Evolutionary conservation across 2,797 vertebrate species (phyloP).

Genomic region (Pagetopsis macropterus): DNA sequence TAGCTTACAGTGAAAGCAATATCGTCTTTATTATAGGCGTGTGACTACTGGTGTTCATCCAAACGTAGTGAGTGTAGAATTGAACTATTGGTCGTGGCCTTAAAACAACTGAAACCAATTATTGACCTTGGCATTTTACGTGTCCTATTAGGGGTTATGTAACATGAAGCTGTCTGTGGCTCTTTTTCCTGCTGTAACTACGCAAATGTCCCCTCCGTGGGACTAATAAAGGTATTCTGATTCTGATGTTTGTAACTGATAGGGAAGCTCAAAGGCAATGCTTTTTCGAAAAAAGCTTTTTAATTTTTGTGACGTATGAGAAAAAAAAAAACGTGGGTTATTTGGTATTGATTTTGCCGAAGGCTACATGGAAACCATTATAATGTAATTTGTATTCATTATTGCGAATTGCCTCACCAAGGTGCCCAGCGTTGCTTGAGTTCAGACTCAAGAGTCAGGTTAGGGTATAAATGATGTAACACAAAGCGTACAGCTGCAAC

Average conservation of each 20-base stretch:
- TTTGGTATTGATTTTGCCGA: conserved; percentile 39
- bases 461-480: conserved; percentile 51
- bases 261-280: not conserved
- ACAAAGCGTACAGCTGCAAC: conserved; percentile 36
- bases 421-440: conserved; percentile 8
- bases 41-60: not conserved
- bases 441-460: conserved; percentile 5
- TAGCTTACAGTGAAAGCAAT: conserved; percentile 9
- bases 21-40: conserved; percentile 10
- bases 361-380: conserved; percentile 36
- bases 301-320: conserved; percentile 3
- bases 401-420: conserved; percentile 21
- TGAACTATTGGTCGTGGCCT: not conserved
- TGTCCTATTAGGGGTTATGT: not conserved
- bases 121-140: conserved; percentile 1
- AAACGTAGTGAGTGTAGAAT: not conserved
- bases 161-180: too few relatives aligned
- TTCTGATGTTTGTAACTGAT: conserved; percentile 9
- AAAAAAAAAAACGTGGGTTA: not conserved
- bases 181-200: too few relatives aligned
- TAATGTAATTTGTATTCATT: conserved; percentile 24
- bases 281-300: not conserved
- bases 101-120: conserved; percentile 12
- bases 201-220: too few relatives aligned
- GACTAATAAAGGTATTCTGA: too few relatives aligned